phyloP scores from a whole-genome alignment of 53 echinoderm and acorn worm genomes.

The Henricia sp. region DNA sequence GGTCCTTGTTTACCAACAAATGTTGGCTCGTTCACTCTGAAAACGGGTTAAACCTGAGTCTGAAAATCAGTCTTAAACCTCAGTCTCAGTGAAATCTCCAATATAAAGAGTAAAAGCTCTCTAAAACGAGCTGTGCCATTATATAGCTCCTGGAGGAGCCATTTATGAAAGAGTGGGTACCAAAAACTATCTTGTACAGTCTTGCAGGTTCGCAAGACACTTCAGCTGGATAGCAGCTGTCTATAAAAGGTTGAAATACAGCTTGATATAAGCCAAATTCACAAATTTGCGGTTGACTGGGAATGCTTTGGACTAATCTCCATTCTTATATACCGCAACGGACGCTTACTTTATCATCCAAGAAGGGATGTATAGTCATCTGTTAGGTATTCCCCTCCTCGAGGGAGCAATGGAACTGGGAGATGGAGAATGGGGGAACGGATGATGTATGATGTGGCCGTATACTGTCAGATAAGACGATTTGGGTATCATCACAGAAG shows the following conservation, averaged over 20 bases:
- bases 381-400: constrained; percentile 6
- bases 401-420: background rate
- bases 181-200: too few species aligned
- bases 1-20: too few species aligned
- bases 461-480: background rate
- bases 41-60: too few species aligned
- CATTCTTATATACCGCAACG: background rate
- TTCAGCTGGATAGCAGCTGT: background rate
- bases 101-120: too few species aligned
- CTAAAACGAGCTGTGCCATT: too few species aligned
- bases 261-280: background rate
- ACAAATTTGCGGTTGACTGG: background rate
- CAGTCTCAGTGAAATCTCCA: too few species aligned
- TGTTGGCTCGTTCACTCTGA: too few species aligned
- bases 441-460: constrained; percentile 44
- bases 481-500: background rate
- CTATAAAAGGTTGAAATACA: background rate
- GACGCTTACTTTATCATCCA: background rate
- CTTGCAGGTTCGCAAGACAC: too few species aligned
- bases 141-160: too few species aligned
- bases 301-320: constrained; percentile 5
- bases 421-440: constrained; percentile 5
- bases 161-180: too few species aligned
- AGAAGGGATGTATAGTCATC: constrained; percentile 39
- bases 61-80: too few species aligned